Percentiles rank a stretch among this genome's conserved stretches.
phyloP scores from a whole-genome alignment of 2,113 vertebrate species.

The Pao palembangensis region DNA sequence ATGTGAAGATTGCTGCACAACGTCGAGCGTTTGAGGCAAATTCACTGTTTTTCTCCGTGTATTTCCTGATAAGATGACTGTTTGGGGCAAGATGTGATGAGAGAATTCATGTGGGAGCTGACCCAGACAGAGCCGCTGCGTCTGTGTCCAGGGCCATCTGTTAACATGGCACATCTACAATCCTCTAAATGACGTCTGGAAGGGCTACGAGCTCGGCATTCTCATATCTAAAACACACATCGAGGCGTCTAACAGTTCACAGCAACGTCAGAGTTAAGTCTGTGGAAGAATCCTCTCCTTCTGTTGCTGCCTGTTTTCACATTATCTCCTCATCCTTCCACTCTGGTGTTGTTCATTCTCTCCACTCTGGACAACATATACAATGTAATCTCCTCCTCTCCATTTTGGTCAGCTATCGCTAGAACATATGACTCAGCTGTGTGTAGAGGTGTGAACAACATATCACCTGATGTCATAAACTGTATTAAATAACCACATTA shows the following conservation, averaged over 20 bases:
- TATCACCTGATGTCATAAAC: too few species aligned
- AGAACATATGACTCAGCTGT: background rate
- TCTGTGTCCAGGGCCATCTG: conserved; percentile 44
- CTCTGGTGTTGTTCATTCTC: background rate
- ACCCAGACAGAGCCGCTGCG: conserved; percentile 42
- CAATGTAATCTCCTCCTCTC: background rate
- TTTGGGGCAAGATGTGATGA: conserved; percentile 22
- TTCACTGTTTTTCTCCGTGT: background rate
- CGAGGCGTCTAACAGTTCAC: background rate
- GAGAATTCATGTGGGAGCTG: conserved; percentile 36
- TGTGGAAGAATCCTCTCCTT: background rate
- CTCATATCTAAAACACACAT: background rate
- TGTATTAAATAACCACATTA: too few species aligned
- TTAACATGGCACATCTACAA: conserved; percentile 25
- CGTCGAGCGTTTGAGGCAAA: too few species aligned
- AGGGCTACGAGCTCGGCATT: background rate
- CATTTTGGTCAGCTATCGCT: background rate
- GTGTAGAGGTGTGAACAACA: background rate
- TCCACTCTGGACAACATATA: background rate
- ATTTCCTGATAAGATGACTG: conserved; percentile 18
- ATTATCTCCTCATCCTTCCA: background rate
- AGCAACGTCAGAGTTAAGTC: background rate
- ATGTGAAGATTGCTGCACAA: too few species aligned
- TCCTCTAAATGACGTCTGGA: conserved; percentile 11
- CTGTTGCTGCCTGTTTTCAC: background rate